Conservation (phyloP, 1,140 invertebrate genomes). For the Oscheius sp. region DNA sequence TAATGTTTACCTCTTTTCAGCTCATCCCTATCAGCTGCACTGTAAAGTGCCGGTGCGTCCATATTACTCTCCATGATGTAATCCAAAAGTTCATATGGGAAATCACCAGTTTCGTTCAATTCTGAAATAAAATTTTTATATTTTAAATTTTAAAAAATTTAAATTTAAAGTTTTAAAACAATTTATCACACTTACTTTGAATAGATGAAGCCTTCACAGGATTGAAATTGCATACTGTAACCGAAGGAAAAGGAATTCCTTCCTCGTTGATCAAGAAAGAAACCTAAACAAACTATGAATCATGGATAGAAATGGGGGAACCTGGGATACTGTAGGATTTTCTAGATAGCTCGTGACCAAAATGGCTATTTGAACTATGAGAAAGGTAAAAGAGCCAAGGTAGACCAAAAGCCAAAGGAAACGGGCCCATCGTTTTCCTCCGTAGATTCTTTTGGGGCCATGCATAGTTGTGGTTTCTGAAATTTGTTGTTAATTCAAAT, state of each 20-base stretch:
- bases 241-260: slow-evolving; percentile 12
- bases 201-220: slow-evolving; percentile 14
- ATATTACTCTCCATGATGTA: slow-evolving; percentile 24
- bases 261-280: slow-evolving; percentile 16
- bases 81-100: slow-evolving; percentile 5
- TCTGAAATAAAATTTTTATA: background rate
- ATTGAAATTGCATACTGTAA: slow-evolving; percentile 31
- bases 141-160: no score
- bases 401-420: slow-evolving; percentile 22
- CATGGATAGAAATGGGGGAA: background rate
- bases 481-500: slow-evolving; percentile 14
- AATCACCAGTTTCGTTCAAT: slow-evolving; percentile 18
- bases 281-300: background rate
- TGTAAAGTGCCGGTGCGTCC: slow-evolving; percentile 14
- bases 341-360: background rate
- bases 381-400: background rate
- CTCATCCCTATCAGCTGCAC: background rate
- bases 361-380: slow-evolving; percentile 12
- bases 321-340: slow-evolving; percentile 15
- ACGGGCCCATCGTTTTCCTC: background rate
- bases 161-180: background rate
- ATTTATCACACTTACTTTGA: background rate
- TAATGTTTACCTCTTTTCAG: background rate
- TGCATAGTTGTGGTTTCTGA: slow-evolving; percentile 26
- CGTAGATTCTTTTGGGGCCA: slow-evolving; percentile 13